Percentiles rank a stretch among this genome's conserved stretches.
phyloP scores from a whole-genome alignment of 2,113 vertebrate genomes.

The Dipodomys stephensi region DNA sequence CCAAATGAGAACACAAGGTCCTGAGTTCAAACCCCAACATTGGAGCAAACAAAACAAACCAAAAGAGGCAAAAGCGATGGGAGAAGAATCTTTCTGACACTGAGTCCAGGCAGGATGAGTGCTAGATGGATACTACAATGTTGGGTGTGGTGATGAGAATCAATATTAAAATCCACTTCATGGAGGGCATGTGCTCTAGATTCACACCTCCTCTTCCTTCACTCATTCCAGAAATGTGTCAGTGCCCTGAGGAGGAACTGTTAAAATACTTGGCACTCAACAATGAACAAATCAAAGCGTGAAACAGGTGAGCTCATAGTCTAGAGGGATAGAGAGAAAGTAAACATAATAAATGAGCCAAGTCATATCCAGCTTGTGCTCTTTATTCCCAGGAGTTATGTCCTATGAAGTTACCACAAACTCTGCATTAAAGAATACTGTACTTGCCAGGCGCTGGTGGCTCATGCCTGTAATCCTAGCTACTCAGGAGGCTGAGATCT shows the following conservation, averaged over 20 bases:
- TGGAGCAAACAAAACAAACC: too few species aligned
- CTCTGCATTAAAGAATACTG: neutral
- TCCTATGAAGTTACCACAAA: neutral
- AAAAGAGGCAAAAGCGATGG: neutral
- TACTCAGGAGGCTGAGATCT: too few species aligned
- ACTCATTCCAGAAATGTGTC: neutral
- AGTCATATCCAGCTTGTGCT: neutral
- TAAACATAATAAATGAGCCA: neutral
- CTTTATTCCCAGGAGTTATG: neutral
- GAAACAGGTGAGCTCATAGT: neutral
- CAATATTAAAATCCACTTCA: neutral
- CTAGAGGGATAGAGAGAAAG: neutral
- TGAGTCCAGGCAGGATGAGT: neutral
- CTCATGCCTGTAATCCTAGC: too few species aligned
- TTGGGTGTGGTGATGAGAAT: neutral
- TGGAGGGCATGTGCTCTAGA: neutral
- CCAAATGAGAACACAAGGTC: too few species aligned
- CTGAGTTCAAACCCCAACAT: too few species aligned
- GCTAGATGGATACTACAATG: neutral
- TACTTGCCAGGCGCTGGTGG: too few species aligned
- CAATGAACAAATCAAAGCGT: neutral
- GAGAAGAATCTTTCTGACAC: neutral
- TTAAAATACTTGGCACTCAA: neutral
- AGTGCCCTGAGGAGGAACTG: neutral
- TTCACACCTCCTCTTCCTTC: neutral